These are phyloP conservation scores for Oryzias melastigma DNA, from an alignment of 2,113 vertebrate species.

Conservation along the genomic window DNA sequence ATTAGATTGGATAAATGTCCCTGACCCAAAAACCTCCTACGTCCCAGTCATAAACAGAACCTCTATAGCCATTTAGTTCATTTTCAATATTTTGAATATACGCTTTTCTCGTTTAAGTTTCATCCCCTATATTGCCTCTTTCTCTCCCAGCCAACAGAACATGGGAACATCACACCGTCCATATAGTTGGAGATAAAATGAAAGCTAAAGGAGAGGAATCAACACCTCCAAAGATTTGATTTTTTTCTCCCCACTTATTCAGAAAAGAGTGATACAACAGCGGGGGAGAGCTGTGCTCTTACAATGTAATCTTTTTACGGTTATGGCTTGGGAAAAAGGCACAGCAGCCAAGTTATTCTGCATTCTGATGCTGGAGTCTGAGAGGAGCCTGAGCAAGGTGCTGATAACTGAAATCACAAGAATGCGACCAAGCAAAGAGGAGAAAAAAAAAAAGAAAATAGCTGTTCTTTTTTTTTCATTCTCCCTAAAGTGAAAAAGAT, in stretches of 20 bases:
- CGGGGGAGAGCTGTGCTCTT: slow-evolving; percentile 22
- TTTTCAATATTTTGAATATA: slow-evolving; percentile 44
- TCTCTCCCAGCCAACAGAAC: slow-evolving; percentile 17
- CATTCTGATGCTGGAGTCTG: slow-evolving; percentile 18
- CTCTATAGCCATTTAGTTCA: slow-evolving; percentile 39
- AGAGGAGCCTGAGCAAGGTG: slow-evolving; percentile 13
- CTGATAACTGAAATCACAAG: slow-evolving; percentile 47
- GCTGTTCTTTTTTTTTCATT: neutral
- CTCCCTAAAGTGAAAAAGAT: neutral
- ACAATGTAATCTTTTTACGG: slow-evolving; percentile 48
- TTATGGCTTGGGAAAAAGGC: slow-evolving; percentile 27
- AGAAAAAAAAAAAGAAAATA: neutral
- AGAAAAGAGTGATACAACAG: slow-evolving; percentile 29
- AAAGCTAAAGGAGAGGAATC: slow-evolving; percentile 32
- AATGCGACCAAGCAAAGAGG: slow-evolving; percentile 4
- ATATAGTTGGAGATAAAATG: slow-evolving; percentile 30
- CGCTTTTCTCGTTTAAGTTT: neutral
- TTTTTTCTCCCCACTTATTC: slow-evolving; percentile 3
- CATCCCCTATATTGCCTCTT: slow-evolving; percentile 4
- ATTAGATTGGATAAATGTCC: too few species aligned
- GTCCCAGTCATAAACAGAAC: neutral
- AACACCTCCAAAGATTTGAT: slow-evolving; percentile 17
- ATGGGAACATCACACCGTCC: slow-evolving; percentile 21
- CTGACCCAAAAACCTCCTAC: too few species aligned
- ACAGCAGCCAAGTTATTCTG: slow-evolving; percentile 34